Base-by-base conservation (phyloP, 2,888 invertebrate species). In the Chrysolina oricalcia region DNA sequence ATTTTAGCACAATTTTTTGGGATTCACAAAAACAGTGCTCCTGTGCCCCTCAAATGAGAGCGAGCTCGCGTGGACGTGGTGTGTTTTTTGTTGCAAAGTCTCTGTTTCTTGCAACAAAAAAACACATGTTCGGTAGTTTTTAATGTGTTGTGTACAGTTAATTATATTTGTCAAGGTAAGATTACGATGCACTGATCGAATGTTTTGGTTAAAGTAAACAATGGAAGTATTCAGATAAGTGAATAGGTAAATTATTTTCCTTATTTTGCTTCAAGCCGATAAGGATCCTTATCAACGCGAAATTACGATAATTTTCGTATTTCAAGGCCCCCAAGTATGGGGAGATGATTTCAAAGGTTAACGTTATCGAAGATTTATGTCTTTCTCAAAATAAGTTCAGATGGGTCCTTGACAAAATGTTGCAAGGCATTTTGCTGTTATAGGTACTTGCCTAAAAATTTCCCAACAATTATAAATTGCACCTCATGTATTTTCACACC, bases 11-110 rank as follows among this genome's bases (percentile, higher is more conserved):
- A 23, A 68, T 11, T 68, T 68, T 21, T 56, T 53, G 68, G 53
- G 68, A 68, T 40, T 68, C 53, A 53, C 68, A 53, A 68, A 53
- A 11, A 13, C 35, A 59, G 59, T 59, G 27, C 23, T 40, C 53
- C 23, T 8, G 68, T 13, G 27, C 53, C 15, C 35, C 8, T 8
- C 40, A 53, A 40, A 53, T 48, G 23, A 19, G 21, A 68, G 23
- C 17, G 40, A 68, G 6, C 8, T 35, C 8, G 35, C 8, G 35
- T 35, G 8, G 35, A 35, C 3, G 35, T 8, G 21, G 13, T 48
- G 40, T 68, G 53, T 53, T 68, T 53, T 68, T 68, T 68, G 68
- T 53, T 53, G 27, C 48, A 35, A 40, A 19, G 10, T 68, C n/a
- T 53, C 48, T 21, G 59, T 68, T 67, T 50, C 50, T 67, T 50